Evolutionary conservation across 2,113 vertebrate genomes (phyloP).

Genomic region (Ahaetulla prasina): DNA sequence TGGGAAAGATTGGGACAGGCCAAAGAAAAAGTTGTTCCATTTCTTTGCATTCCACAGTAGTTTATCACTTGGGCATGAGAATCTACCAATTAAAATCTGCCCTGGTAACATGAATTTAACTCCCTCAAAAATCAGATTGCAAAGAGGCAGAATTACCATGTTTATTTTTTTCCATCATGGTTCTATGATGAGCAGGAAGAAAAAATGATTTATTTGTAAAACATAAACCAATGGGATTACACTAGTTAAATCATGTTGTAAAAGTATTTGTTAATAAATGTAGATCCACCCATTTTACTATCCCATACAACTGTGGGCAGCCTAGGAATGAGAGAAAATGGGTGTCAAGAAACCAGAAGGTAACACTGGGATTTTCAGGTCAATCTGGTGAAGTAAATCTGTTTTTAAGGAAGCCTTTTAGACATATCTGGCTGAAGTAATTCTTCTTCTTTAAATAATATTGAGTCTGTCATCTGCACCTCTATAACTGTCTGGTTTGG

Average conservation of each 20-base stretch:
- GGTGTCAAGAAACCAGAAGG: neutral
- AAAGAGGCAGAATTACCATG: neutral
- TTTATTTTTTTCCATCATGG: neutral
- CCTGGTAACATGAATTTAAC: neutral
- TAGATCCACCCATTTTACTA: neutral
- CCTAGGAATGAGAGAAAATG: neutral
- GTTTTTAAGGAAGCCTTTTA: neutral
- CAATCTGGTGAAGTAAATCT: neutral
- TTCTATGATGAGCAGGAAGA: neutral
- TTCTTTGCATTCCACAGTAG: neutral
- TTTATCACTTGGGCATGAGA: neutral
- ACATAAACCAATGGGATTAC: neutral
- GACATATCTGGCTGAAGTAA: neutral
- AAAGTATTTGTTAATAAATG: neutral
- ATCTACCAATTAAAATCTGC: neutral
- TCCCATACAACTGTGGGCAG: neutral
- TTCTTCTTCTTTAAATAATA: neutral
- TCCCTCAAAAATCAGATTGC: neutral
- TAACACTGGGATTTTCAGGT: neutral
- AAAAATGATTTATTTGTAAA: neutral
- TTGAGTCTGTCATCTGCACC: too few relatives aligned
- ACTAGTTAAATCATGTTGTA: neutral
- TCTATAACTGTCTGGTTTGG: too few relatives aligned
- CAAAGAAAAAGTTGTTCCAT: neutral
- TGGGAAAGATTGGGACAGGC: neutral